Evolutionary conservation across 2,888 invertebrate genomes (phyloP).

Genomic region (Drosophila birchii): DNA sequence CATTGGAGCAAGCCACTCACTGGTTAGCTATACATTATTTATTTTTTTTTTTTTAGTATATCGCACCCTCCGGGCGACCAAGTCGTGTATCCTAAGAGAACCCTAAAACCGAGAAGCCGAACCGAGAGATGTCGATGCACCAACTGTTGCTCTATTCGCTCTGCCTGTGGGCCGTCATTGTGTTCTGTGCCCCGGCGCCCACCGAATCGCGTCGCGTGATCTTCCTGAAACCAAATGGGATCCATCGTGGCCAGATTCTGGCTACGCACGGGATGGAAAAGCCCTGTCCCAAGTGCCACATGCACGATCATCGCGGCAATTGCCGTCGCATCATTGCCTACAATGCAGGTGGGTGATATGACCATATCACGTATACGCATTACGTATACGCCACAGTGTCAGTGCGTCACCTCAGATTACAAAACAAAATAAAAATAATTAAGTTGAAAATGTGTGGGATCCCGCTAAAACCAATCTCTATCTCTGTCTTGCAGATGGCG

Average conservation of each 20-base stretch:
- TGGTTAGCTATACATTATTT: conserved; percentile 21
- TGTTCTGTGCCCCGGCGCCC: conserved; percentile 61
- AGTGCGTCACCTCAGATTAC: conserved; percentile 19
- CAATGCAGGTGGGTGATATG: conserved; percentile 67
- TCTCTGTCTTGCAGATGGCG: conserved; percentile 63
- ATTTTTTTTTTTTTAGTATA: neutral
- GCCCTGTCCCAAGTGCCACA: conserved; percentile 80
- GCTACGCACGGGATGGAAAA: conserved; percentile 66
- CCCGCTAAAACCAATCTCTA: neutral
- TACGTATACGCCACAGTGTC: conserved; percentile 5
- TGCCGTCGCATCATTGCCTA: conserved; percentile 80
- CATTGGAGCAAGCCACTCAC: conserved; percentile 64
- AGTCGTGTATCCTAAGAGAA: neutral
- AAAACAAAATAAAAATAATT: neutral
- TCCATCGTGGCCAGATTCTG: conserved; percentile 76
- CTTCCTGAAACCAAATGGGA: conserved; percentile 72
- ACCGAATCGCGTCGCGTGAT: conserved; percentile 78
- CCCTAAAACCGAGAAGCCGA: neutral
- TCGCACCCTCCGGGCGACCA: neutral
- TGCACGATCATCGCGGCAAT: conserved; percentile 82
- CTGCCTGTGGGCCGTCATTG: conserved; percentile 60
- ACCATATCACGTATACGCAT: conserved; percentile 14
- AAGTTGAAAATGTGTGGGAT: neutral
- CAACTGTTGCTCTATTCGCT: conserved; percentile 59
- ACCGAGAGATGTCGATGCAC: conserved; percentile 38